Conservation (phyloP, 2,113 vertebrate genomes). For the Notarius lentiginosus region DNA sequence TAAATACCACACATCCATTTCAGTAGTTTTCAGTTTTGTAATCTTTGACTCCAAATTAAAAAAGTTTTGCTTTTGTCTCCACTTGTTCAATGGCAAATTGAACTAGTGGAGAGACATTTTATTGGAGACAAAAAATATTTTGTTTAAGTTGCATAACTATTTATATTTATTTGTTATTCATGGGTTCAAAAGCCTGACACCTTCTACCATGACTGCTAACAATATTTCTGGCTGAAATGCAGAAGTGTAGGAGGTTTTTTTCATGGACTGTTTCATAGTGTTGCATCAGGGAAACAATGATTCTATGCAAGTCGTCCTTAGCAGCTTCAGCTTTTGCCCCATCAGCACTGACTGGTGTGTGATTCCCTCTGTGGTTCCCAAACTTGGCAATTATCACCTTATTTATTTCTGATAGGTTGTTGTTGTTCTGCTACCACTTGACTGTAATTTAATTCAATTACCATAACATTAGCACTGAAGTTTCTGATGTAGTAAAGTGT, state of each 20-base stretch:
- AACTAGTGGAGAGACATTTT: too few relatives aligned
- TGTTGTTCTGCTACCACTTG: neutral
- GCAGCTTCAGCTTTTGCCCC: neutral
- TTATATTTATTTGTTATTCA: neutral
- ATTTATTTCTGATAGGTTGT: neutral
- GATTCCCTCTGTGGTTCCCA: neutral
- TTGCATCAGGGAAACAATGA: neutral
- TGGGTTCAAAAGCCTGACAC: neutral
- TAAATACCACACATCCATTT: neutral
- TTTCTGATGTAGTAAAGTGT: neutral
- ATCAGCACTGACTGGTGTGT: neutral
- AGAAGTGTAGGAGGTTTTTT: neutral
- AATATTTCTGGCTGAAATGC: neutral
- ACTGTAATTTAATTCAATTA: conserved; percentile 1
- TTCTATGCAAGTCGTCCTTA: neutral
- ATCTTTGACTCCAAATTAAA: neutral
- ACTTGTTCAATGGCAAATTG: neutral
- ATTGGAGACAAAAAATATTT: neutral
- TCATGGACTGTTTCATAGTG: conserved; percentile 1
- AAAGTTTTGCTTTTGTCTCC: neutral
- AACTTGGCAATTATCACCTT: neutral
- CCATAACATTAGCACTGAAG: neutral
- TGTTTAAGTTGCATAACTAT: neutral
- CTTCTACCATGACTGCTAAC: neutral
- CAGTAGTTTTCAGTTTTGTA: neutral